Percentiles rank a stretch among this genome's conserved stretches.
Evolutionary conservation across 2,797 vertebrate genomes (phyloP).

Genomic region (Neosilurus hyrtlii): DNA sequence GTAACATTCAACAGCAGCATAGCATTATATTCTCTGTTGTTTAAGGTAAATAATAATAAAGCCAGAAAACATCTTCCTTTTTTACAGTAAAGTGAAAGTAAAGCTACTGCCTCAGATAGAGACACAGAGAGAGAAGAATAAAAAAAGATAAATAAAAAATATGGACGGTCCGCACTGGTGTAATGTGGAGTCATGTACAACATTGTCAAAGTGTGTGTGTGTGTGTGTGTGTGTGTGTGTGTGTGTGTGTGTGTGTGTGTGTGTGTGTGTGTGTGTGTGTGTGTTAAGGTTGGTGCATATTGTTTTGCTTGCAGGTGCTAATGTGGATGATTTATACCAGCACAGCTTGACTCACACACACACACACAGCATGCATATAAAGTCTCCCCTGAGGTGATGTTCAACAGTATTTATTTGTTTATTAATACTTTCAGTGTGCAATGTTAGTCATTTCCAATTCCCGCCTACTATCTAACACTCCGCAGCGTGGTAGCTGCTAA

Average conservation of each 20-base stretch:
- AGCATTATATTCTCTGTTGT: slow-evolving; percentile 1
- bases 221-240: too few species aligned
- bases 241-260: too few species aligned
- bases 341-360: slow-evolving; percentile 24
- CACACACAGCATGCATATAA: slow-evolving; percentile 23
- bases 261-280: too few species aligned
- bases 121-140: neutral
- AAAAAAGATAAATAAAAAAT: neutral
- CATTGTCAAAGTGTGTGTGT: slow-evolving; percentile 11
- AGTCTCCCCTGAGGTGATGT: slow-evolving; percentile 12
- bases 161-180: neutral
- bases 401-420: slow-evolving; percentile 33
- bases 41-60: neutral
- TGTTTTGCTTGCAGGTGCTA: slow-evolving; percentile 25
- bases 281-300: slow-evolving; percentile 17
- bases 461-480: slow-evolving; percentile 2
- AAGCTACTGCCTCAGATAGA: neutral
- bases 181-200: neutral
- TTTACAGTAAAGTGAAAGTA: neutral
- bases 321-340: slow-evolving; percentile 34
- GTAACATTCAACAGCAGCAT: slow-evolving; percentile 1
- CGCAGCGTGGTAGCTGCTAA: slow-evolving; percentile 2
- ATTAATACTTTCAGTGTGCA: slow-evolving; percentile 31
- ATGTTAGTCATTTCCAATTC: slow-evolving; percentile 31
- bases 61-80: slow-evolving; percentile 42